Conservation (phyloP, 2,888 invertebrate genomes). For the Alviniconcha strummeri region DNA sequence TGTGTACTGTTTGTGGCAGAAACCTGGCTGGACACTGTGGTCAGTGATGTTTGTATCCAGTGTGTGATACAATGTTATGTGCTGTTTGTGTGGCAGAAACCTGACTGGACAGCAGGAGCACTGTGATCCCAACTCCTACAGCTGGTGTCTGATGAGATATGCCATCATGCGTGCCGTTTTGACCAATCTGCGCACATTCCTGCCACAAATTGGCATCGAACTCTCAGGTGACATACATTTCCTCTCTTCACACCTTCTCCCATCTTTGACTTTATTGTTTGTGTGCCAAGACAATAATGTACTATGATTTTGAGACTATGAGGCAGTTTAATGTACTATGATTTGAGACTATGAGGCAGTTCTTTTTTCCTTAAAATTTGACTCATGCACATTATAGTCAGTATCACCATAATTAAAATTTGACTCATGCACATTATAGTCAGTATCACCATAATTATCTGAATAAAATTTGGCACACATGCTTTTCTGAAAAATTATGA, state of each 20-base stretch:
- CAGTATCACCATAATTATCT: too few species aligned
- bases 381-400: too few species aligned
- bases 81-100: slow-evolving; percentile 35
- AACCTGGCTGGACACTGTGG: slow-evolving; percentile 43
- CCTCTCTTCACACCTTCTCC: not conserved
- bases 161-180: slow-evolving; percentile 90
- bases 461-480: too few species aligned
- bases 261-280: not conserved
- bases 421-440: too few species aligned
- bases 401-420: too few species aligned
- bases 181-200: slow-evolving; percentile 89
- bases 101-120: slow-evolving; percentile 79
- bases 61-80: too few species aligned
- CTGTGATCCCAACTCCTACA: slow-evolving; percentile 93
- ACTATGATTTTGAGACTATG: too few species aligned
- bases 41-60: too few species aligned
- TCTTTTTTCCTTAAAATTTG: too few species aligned
- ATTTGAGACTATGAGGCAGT: too few species aligned
- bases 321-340: too few species aligned
- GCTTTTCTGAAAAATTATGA: too few species aligned
- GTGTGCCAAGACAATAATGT: not conserved
- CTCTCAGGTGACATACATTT: slow-evolving; percentile 82
- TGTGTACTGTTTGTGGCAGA: slow-evolving; percentile 31
- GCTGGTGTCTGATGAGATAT: slow-evolving; percentile 95
- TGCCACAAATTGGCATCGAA: slow-evolving; percentile 91